Evolutionary conservation across 2,113 vertebrate genomes (phyloP).

Genomic region (Thermophis baileyi): DNA sequence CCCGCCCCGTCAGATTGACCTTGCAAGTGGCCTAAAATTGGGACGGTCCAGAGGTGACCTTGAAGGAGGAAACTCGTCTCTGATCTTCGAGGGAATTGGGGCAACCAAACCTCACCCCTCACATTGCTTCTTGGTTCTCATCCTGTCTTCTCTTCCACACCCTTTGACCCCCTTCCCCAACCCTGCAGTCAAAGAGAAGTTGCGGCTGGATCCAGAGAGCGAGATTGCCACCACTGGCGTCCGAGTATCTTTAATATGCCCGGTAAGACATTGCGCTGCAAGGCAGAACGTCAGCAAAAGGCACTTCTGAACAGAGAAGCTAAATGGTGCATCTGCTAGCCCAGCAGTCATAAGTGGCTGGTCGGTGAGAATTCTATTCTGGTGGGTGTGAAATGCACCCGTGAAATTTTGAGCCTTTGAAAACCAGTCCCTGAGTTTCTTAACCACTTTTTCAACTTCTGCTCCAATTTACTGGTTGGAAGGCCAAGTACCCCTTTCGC

Average conservation of each 20-base stretch:
- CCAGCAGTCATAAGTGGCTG: not conserved
- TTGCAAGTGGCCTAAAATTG: not conserved
- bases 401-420: not conserved
- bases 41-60: not conserved
- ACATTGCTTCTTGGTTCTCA: not conserved
- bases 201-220: constrained; percentile 94
- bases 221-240: constrained; percentile 97
- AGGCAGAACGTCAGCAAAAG: not conserved
- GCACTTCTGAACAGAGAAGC: not conserved
- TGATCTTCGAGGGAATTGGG: not conserved
- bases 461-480: not conserved
- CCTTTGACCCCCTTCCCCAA: not conserved
- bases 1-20: not conserved
- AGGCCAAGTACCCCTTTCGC: not conserved
- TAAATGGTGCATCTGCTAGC: not conserved
- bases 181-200: constrained; percentile 89
- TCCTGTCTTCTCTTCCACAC: not conserved
- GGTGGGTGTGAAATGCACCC: not conserved
- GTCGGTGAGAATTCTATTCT: not conserved
- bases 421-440: not conserved
- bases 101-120: not conserved
- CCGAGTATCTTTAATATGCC: constrained; percentile 94
- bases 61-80: not conserved
- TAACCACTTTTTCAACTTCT: not conserved
- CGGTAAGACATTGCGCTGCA: constrained; percentile 73